Conservation (phyloP, 2,888 invertebrate genomes). For the Mimas tiliae region DNA sequence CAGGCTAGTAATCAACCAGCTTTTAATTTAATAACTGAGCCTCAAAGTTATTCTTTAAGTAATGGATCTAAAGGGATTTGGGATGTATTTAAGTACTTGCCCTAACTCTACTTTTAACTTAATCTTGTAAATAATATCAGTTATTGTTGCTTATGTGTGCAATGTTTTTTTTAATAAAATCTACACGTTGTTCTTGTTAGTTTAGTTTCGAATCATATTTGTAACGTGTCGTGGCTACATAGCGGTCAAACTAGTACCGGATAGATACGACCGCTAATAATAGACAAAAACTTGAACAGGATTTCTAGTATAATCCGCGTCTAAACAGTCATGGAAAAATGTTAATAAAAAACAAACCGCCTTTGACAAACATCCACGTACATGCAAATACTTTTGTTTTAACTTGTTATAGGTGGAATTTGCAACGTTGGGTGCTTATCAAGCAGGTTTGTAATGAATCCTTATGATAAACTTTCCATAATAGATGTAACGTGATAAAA, state of each 20-base stretch:
- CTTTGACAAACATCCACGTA: slow-evolving; percentile 47
- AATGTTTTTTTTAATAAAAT: slow-evolving; percentile 20
- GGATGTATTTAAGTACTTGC: not conserved
- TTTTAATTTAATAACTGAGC: too few relatives aligned
- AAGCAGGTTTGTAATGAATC: not conserved
- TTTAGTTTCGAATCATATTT: slow-evolving; percentile 30
- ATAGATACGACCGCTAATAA: slow-evolving; percentile 30
- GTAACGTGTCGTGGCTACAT: slow-evolving; percentile 32
- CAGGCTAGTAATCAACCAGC: too few relatives aligned
- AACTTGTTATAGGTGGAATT: slow-evolving; percentile 13
- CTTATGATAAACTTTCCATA: not conserved
- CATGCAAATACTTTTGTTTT: slow-evolving; percentile 45
- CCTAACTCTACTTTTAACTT: too few relatives aligned
- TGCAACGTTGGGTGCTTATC: not conserved
- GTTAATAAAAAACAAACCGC: slow-evolving; percentile 59
- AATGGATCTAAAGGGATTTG: not conserved
- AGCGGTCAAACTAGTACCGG: slow-evolving; percentile 42
- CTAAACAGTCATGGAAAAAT: slow-evolving; percentile 58
- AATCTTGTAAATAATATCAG: not conserved
- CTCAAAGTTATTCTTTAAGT: too few relatives aligned
- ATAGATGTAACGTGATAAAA: slow-evolving; percentile 18
- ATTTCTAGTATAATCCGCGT: slow-evolving; percentile 61
- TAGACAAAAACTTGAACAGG: slow-evolving; percentile 64
- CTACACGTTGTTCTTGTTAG: slow-evolving; percentile 25
- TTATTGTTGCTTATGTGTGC: not conserved